Base-by-base conservation (phyloP, 1,140 invertebrate genomes). In the Drosophila asahinai region DNA sequence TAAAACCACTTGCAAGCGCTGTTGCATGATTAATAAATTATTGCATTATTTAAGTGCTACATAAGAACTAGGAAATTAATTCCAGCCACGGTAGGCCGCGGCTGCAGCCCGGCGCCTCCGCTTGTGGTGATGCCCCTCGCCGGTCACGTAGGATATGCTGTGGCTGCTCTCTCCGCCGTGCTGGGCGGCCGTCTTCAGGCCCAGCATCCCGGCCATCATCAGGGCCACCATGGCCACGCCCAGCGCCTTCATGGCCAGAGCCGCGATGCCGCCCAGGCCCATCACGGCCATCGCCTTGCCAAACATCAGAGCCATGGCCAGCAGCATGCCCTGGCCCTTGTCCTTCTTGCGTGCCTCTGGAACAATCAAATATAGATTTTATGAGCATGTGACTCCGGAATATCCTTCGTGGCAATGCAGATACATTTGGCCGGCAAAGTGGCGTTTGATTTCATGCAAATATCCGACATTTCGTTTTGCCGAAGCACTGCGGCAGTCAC, bases 261-360 rank as follows among this genome's bases (percentile, higher is more conserved):
- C 93, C 68, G 95, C 96, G 9, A 96, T 90, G 5, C 95, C 96
- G 52, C 96, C 96, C 17, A 97, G 94, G 47, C 96, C 96, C 64
- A 96, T 93, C 0, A 96, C 95, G 0, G 95, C 96, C 92, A 97
- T 93, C 94, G 95, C 95, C 91, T 95, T 95, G 36, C 96, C 96
- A 94, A 97, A 96, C 95, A 97, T 96, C 36, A 96, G 63, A 0
- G 95, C 96, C 91, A 96, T 93, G 5, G 96, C 92, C 55, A 96
- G 87, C 2, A 95, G 72, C 17, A 94, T 93, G 4, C 94, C 94
- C 5, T 94, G 94, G 43, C 94, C 94, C 48, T 94, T 93, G 54
- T 94, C 94, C 89, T 95, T 94, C 76, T 94, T 94, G 86, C 95
- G 93, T 58, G 94, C 94, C 68, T 93, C 94, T 95, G 93, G 19